phyloP scores from a whole-genome alignment of 2,888 invertebrate species.

The Chloroclysta siterata region DNA sequence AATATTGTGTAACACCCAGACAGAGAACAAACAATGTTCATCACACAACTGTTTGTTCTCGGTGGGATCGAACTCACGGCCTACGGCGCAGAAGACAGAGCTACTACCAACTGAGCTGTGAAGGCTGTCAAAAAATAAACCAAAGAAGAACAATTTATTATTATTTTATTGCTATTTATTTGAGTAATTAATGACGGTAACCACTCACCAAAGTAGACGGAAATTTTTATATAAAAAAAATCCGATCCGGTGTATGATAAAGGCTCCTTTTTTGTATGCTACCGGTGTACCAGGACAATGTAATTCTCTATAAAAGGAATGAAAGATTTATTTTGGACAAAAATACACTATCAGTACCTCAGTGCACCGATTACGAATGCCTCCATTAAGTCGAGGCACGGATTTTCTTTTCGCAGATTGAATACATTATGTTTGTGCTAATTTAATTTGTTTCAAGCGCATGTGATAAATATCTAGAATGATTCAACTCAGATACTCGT shows the following conservation, averaged over 20 bases:
- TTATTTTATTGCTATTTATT: too few relatives aligned
- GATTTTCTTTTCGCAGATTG: constrained; percentile 49
- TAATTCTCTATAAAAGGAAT: constrained; percentile 50
- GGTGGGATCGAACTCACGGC: too few relatives aligned
- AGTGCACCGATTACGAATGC: constrained; percentile 58
- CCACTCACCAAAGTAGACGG: too few relatives aligned
- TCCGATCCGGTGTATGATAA: background rate
- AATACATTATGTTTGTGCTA: constrained; percentile 56
- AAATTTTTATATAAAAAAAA: too few relatives aligned
- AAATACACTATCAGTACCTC: constrained; percentile 41
- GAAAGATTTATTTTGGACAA: constrained; percentile 54
- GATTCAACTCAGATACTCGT: background rate
- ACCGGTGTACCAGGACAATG: constrained; percentile 45
- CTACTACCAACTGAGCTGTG: too few relatives aligned
- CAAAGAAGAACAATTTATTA: too few relatives aligned
- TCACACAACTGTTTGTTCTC: too few relatives aligned
- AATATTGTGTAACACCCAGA: too few relatives aligned
- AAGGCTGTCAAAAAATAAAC: too few relatives aligned
- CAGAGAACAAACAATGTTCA: too few relatives aligned
- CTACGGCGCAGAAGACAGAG: too few relatives aligned
- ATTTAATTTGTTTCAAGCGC: constrained; percentile 26
- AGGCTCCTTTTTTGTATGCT: constrained; percentile 28
- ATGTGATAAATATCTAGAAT: background rate
- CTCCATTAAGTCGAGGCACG: constrained; percentile 50
- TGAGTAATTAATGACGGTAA: too few relatives aligned